Evolutionary conservation across 2,113 vertebrate genomes (phyloP), one percentile per base, ranked within the genome.

Genomic region (Epinephelus cyanopodus): DNA sequence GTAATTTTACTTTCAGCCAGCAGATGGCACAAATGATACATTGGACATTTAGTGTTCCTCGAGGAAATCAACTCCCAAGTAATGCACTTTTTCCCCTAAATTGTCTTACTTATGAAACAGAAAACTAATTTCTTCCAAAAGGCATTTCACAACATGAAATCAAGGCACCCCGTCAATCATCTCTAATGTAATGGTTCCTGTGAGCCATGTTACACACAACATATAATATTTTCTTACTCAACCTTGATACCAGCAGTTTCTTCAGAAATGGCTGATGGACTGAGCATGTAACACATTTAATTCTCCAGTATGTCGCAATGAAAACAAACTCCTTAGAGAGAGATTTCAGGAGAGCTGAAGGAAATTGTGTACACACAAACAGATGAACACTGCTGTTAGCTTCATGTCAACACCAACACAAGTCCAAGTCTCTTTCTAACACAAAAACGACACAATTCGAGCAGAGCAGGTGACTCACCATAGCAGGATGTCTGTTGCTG

Each of bases 401-500:
- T 50, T 29, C 27, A n/a, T 62, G 39, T 48, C 45, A 47, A 37
- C 6, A 37, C 5, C 4, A 70, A 65, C 15, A 42, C 0, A 23
- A 47, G 9, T 52, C 19, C 19, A 61, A 42, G 54, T 68, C 6
- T 25, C 21, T 75, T 27, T 67, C 19, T 37, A 54, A 74, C 45
- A 27, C 65, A 63, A 13, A 56, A 50, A 84, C 62, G 62, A 64
- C 19, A 48, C 6, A 47, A 11, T 21, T 18, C 69, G 65, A 54
- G 15, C 10, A 17, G 48, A 54, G 37, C 25, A 23, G 23, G 74
- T 63, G 42, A 85, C 97, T 96, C 82, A 99, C 98, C 97, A 99
- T 95, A 37, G 94, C 91, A 0, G 96, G 80, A 81, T 98, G 98
- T 81, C 98, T 95, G 94, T 91, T 97, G 5, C 96, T 95, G 72